phyloP scores from a whole-genome alignment of 2,113 vertebrate genomes.

The Ammodytes marinus region DNA sequence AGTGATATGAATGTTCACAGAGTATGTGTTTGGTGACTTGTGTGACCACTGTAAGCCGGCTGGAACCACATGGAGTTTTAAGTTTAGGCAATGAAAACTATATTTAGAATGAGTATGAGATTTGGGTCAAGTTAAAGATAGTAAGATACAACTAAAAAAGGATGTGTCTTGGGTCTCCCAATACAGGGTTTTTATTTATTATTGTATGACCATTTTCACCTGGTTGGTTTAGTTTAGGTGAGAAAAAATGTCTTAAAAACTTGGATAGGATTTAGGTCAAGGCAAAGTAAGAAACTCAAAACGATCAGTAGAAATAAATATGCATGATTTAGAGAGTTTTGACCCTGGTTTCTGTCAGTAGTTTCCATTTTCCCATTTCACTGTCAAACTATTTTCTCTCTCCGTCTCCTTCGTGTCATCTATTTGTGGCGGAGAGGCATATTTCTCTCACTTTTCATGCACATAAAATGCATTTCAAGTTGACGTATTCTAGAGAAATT shows the following conservation, averaged over 20 bases:
- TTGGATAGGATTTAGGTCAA: not conserved
- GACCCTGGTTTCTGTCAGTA: not conserved
- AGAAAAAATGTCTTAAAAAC: not conserved
- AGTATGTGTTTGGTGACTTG: not conserved
- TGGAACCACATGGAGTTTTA: not conserved
- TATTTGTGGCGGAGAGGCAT: slow-evolving; percentile 4
- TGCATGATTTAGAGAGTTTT: not conserved
- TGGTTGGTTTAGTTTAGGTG: not conserved
- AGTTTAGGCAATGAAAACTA: not conserved
- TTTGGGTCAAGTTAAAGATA: not conserved
- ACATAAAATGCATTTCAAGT: slow-evolving; percentile 49
- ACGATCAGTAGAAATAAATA: not conserved
- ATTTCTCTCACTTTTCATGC: slow-evolving; percentile 21
- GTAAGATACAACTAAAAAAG: not conserved
- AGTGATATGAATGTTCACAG: not conserved
- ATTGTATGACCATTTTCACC: not conserved
- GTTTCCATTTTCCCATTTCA: not conserved
- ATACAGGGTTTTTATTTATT: not conserved
- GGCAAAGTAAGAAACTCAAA: not conserved
- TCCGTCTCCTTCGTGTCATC: not conserved
- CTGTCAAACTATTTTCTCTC: slow-evolving; percentile 7
- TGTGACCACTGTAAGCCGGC: not conserved
- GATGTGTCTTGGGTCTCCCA: not conserved
- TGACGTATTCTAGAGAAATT: not conserved
- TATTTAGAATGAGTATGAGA: not conserved